Base-by-base conservation (phyloP, 2,797 vertebrate genomes). In the Muscicapa comitata region DNA sequence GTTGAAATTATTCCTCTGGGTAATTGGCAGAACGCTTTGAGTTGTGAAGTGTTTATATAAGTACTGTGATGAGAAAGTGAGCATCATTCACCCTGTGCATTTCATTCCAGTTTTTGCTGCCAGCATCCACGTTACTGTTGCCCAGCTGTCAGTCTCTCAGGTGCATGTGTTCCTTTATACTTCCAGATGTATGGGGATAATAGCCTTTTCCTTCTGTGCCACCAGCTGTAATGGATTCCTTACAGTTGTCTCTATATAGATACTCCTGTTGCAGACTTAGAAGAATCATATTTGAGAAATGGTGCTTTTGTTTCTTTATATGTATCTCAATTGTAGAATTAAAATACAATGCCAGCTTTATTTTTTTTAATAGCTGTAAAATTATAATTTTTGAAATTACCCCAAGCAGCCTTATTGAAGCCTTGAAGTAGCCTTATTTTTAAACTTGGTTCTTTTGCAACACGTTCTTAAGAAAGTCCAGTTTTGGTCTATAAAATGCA, bases 21-120 rank as follows among this genome's bases (percentile, higher is more conserved):
- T 92, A 86, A 88, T 16, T 96, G 90, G 62, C 80, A 86, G 66
- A 88, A 88, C 70, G 53, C 80, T 97, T 78, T 15, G 59, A 84
- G 83, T 92, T 93, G 45, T 75, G 37, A 90, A 93, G 40, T 93
- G 86, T 93, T 95, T 86, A 31, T 84, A 1, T 18, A 75, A 92
- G 90, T 70, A 43, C 26, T 33, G 63, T 0, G 10, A 42, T 94
- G 84, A 62, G 76, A 88, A 91, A 95, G 81, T 21, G 63, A 94
- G 51, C 67, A 35, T 94, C 51, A 11, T 67, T 93, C 90, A 80
- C 70, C 58, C 80, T 43, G 3, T 61, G 21, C 29, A 5, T 82
- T 90, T 81, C 31, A 28, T 73, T 79, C 45, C 37, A 14, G 24
- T 14, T 75, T 72, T 67, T 86, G 55, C 37, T 94, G 86, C 70